Base-by-base conservation (phyloP, 2,797 vertebrate genomes). In the Alauda arvensis region DNA sequence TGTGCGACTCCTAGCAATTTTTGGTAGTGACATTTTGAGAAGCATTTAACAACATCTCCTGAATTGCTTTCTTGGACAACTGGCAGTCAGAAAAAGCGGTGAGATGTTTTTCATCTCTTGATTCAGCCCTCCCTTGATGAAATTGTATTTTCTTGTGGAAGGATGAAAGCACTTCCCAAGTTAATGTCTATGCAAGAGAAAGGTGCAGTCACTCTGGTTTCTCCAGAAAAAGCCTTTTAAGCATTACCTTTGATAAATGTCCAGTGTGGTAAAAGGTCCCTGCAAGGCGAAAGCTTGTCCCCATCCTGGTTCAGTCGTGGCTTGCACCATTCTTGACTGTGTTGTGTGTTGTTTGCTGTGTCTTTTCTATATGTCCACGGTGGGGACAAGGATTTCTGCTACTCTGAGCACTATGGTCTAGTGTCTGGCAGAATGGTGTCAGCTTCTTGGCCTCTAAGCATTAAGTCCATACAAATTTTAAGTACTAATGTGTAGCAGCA, bases 281-380 rank as follows among this genome's bases (percentile, higher is more conserved):
- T 66, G 14, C 1, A 4, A 46, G 62, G 29, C 33, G 21, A 24
- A 59, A 56, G 25, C 31, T 87, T 70, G 31, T 55, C 16, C 18
- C 15, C 23, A 7, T 12, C 33, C 37, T 15, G 1, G 37, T 80
- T 39, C 18, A 49, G 0, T 1, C 29, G 19, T 3, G 2, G 28
- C 7, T 6, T 31, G 26, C 20, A 43, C 39, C 14, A 4, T 53
- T 72, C 37, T 42, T 57, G 45, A 21, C 40, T 45, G 28, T 53
- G 31, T 28, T 0, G 0, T 43, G 19, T 1, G 1, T 31, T 84
- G 28, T 56, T 83, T n/a, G 7, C 34, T 66, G 29, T 29, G 46
- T 53, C 80, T 68, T 48, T 66, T 61, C 39, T 43, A 3, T 2
- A 0, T 8, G 43, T 15, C 17, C 43, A 6, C 0, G 0, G 25